Conservation (phyloP, 2,888 invertebrate genomes). For the Cataglyphis cursor region DNA sequence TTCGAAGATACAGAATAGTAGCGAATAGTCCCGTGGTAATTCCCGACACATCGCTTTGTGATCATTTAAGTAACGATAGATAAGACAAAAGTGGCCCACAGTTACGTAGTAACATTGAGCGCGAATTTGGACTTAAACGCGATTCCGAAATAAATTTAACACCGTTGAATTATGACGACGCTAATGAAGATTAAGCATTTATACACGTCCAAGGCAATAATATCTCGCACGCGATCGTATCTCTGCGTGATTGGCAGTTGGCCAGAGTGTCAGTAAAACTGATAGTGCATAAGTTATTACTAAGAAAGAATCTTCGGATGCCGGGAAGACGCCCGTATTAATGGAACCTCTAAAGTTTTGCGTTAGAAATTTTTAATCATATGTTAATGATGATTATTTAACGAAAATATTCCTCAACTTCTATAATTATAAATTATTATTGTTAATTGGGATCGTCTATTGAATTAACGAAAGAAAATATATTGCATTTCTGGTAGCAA, state of each 20-base stretch:
- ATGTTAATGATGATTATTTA: not conserved
- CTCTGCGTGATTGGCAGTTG: constrained; percentile 60
- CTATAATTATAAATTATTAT: not conserved
- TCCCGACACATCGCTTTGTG: not conserved
- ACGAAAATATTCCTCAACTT: not conserved
- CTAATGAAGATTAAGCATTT: constrained; percentile 77
- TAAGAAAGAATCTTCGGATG: not conserved
- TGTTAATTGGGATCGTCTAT: not conserved
- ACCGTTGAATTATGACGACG: constrained; percentile 74
- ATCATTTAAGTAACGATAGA: constrained; percentile 20
- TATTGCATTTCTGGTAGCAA: not conserved
- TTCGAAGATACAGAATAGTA: not conserved
- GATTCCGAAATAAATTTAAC: constrained; percentile 44
- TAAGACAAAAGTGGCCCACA: constrained; percentile 2
- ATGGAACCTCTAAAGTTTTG: not conserved
- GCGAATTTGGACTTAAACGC: constrained; percentile 30
- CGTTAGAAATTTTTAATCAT: not conserved
- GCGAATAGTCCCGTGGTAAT: not conserved
- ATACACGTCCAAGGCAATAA: constrained; percentile 69
- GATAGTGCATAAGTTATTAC: constrained; percentile 54
- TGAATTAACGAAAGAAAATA: not conserved
- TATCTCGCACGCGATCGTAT: constrained; percentile 43
- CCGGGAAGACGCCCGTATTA: not conserved
- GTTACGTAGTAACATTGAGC: constrained; percentile 20
- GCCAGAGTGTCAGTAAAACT: constrained; percentile 59